These are phyloP conservation scores for Bursaphelenchus mucronatus DNA, from an alignment of 1,140 invertebrate species.

Conservation along the genomic window DNA sequence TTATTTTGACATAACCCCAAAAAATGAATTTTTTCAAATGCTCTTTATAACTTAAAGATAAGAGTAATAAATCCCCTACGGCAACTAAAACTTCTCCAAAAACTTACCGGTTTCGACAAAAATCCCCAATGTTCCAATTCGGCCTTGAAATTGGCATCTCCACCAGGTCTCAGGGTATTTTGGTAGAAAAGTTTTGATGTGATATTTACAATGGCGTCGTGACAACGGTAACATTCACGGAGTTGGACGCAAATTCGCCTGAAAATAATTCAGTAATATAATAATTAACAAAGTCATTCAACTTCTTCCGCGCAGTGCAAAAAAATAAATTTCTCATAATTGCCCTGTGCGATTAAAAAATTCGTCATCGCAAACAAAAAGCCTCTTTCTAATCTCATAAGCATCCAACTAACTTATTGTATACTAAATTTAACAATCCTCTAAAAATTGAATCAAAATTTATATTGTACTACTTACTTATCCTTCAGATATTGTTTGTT, in stretches of 20 bases:
- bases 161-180: background rate
- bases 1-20: no score
- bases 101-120: slow-evolving; percentile 5
- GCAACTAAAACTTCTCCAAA: background rate
- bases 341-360: no score
- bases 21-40: no score
- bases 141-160: background rate
- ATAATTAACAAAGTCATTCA: no score
- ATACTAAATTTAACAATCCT: no score
- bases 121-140: slow-evolving; percentile 2
- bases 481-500: background rate
- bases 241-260: slow-evolving; percentile 11
- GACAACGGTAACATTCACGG: slow-evolving; percentile 2
- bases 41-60: no score
- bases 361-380: background rate
- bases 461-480: background rate
- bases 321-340: no score
- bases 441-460: no score
- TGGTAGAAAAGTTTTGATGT: slow-evolving; percentile 12
- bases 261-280: background rate
- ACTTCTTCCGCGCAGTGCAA: no score
- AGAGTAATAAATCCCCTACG: no score
- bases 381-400: background rate
- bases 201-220: slow-evolving; percentile 4
- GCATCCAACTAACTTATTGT: no score